Base-by-base conservation (phyloP, 1,140 invertebrate genomes). In the Euwallacea similis region DNA sequence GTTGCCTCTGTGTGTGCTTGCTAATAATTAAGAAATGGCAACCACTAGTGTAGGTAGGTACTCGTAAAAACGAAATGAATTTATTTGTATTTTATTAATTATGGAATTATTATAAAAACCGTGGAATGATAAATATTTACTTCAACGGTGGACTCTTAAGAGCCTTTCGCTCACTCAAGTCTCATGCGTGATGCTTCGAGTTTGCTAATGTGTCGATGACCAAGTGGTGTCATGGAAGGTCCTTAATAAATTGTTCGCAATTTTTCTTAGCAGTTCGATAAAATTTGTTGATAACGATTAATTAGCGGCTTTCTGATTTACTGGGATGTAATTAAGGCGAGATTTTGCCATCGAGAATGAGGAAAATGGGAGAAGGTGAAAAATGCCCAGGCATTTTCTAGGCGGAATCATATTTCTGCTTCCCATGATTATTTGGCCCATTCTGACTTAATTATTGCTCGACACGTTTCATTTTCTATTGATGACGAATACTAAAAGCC, bases 71-170 rank as follows among this genome's bases (percentile, higher is more conserved):
- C 8, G 11, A 56, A 56, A 15, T 21, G 54, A 56, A 56, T 56
- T 56, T 56, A 50, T 50, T 50, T 50, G 46, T 56, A n/a, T 56
- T 56, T 56, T 21, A 56, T 56, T 56, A 56, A 56, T 56, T 56
- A 56, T 56, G 54, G 16, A 21, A 21, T 56, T 50, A 50, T 50
- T 13, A 50, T 50, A 50, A 56, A 15, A 56, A 56, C 8, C 3
- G 54, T 16, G 54, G 54, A 56, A 56, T 56, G 54, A 56, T 56
- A 56, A 56, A 56, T 56, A 56, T 56, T 56, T 56, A 56, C 54
- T 56, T 56, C 16, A 15, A 15, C 16, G 8, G 8, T 21, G 16
- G 54, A n/a, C 9, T 15, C 16, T 56, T 56, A 56, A 56, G 54
- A 56, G 11, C 16, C 54, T 50, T 50, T 33, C 21, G 21, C 21